phyloP scores from a whole-genome alignment of 2,113 vertebrate species.

The Irena cyanogastra region DNA sequence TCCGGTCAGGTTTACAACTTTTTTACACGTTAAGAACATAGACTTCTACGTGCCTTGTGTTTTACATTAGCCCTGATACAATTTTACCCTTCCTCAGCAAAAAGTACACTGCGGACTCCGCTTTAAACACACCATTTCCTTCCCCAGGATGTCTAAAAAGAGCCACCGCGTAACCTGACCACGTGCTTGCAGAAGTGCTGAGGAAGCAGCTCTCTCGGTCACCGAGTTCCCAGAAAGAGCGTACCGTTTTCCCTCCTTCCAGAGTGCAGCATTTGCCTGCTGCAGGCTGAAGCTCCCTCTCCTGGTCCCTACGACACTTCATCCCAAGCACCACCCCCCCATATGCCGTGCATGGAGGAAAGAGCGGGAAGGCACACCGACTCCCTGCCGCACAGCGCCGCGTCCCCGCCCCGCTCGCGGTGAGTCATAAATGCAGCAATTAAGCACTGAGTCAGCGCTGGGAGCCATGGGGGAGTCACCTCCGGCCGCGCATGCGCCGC shows the following conservation, averaged over 20 bases:
- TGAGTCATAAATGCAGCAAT: slow-evolving; percentile 75
- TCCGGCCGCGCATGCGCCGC: slow-evolving; percentile 47
- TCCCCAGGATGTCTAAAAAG: background rate
- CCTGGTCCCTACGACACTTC: slow-evolving; percentile 6
- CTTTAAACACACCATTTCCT: background rate
- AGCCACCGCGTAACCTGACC: background rate
- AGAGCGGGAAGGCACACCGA: background rate
- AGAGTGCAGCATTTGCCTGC: background rate
- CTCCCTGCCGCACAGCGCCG: background rate
- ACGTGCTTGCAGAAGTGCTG: background rate
- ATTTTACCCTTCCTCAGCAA: background rate
- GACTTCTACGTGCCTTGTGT: fast-evolving
- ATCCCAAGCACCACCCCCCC: background rate
- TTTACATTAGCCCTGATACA: background rate
- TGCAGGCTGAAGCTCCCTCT: slow-evolving; percentile 46
- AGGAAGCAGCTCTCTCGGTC: background rate
- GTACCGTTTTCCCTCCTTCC: background rate
- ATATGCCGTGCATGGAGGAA: fast-evolving
- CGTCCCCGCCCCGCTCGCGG: slow-evolving; percentile 28
- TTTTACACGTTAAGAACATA: background rate
- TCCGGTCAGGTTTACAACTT: background rate
- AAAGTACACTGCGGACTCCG: fast-evolving
- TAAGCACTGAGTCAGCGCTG: slow-evolving; percentile 60
- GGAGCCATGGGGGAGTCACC: background rate
- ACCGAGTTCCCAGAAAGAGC: background rate